phyloP scores from a whole-genome alignment of 2,888 invertebrate species.

The Sympetrum striolatum region DNA sequence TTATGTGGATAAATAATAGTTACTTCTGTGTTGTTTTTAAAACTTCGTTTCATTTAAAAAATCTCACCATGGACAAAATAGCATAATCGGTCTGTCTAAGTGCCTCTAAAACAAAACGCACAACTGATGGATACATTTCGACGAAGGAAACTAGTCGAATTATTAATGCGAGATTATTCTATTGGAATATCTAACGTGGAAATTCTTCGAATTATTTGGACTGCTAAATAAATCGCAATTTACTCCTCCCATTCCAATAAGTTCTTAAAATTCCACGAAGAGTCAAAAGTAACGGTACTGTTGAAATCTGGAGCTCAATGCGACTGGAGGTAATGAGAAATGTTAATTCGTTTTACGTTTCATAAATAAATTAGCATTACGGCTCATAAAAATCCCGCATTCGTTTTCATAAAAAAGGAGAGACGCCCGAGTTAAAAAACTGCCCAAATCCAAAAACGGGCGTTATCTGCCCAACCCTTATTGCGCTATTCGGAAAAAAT shows the following conservation, averaged over 20 bases:
- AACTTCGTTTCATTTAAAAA: no score
- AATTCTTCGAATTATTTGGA: background rate
- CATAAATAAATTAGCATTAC: constrained; percentile 29
- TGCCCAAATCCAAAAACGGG: constrained; percentile 17
- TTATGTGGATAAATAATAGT: no score
- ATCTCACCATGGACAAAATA: no score
- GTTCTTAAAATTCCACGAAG: background rate
- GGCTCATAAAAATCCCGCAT: constrained; percentile 8
- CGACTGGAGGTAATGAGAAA: constrained; percentile 13
- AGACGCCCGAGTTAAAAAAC: background rate
- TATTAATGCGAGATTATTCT: no score
- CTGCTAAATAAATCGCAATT: background rate
- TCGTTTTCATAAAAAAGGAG: background rate
- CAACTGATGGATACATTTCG: no score
- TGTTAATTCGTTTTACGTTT: constrained; percentile 23
- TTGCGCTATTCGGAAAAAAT: constrained; percentile 39
- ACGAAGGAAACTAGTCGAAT: no score
- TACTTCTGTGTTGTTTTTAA: no score
- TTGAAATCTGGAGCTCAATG: background rate
- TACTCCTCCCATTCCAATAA: background rate
- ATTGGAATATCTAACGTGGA: no score
- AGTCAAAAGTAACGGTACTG: background rate
- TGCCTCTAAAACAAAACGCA: no score
- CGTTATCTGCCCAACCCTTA: constrained; percentile 31
- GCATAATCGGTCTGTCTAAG: no score